Percentiles rank a stretch among this genome's conserved stretches.
Evolutionary conservation across 2,113 vertebrate genomes (phyloP).

Genomic region (Phalacrocorax aristotelis): DNA sequence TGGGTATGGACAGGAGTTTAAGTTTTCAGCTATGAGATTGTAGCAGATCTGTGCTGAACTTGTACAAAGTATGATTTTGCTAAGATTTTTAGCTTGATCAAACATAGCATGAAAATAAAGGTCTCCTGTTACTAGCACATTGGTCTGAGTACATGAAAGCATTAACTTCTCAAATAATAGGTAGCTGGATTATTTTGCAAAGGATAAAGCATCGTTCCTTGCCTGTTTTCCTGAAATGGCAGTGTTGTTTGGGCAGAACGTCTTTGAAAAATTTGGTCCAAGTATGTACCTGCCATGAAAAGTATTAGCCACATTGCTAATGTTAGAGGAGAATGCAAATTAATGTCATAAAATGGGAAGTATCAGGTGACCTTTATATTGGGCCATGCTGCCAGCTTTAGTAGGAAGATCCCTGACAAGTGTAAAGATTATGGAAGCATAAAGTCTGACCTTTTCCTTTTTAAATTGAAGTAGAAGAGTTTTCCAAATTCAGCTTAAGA

Average conservation of each 20-base stretch:
- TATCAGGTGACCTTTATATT: neutral
- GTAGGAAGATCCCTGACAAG: neutral
- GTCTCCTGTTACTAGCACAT: neutral
- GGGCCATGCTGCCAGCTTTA: neutral
- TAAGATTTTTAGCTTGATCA: neutral
- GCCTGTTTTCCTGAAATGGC: neutral
- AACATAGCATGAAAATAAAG: neutral
- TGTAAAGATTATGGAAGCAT: constrained; percentile 3
- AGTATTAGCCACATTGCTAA: neutral
- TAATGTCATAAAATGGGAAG: neutral
- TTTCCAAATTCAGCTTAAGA: constrained; percentile 31
- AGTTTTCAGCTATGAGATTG: neutral
- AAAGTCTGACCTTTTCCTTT: constrained; percentile 54
- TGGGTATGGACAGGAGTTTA: neutral
- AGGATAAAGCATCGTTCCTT: neutral
- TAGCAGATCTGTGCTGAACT: constrained; percentile 10
- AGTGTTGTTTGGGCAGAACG: neutral
- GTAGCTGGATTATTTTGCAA: neutral
- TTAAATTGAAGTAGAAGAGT: constrained; percentile 42
- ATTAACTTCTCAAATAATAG: neutral
- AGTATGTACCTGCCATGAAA: neutral
- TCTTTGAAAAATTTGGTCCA: neutral
- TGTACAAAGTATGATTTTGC: neutral
- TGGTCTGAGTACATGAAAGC: neutral
- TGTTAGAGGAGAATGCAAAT: neutral